Evolutionary conservation across 2,888 invertebrate genomes (phyloP).

Genomic region (Ommatoiulus sabulosus): DNA sequence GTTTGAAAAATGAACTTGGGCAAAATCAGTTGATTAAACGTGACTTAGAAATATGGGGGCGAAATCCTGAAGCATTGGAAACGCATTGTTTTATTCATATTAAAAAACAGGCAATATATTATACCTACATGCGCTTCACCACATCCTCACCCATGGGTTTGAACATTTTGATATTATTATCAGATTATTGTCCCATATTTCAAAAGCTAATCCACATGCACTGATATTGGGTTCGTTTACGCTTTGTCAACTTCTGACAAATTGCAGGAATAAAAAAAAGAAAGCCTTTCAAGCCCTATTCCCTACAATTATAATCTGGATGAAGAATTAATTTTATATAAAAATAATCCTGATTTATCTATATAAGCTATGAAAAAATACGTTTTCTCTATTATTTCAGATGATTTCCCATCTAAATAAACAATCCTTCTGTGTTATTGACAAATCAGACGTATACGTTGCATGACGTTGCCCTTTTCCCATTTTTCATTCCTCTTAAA

Average conservation of each 20-base stretch:
- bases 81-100: constrained; percentile 5
- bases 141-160: not conserved
- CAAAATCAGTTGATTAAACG: not conserved
- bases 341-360: not conserved
- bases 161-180: constrained; percentile 22
- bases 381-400: not conserved
- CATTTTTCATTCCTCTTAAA: too few species aligned
- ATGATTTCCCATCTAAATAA: not conserved
- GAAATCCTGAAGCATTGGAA: not conserved
- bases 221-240: constrained; percentile 34
- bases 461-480: not conserved
- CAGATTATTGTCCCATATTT: constrained; percentile 18
- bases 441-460: not conserved
- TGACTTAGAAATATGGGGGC: not conserved
- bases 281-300: not conserved
- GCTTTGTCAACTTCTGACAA: constrained; percentile 22
- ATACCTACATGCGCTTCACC: not conserved
- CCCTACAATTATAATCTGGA: not conserved
- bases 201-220: constrained; percentile 11
- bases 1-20: not conserved
- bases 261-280: not conserved
- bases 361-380: not conserved
- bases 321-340: not conserved
- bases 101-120: constrained; percentile 19
- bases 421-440: not conserved